Evolutionary conservation across 2,797 vertebrate genomes (phyloP).

Genomic region (Columba guinea): DNA sequence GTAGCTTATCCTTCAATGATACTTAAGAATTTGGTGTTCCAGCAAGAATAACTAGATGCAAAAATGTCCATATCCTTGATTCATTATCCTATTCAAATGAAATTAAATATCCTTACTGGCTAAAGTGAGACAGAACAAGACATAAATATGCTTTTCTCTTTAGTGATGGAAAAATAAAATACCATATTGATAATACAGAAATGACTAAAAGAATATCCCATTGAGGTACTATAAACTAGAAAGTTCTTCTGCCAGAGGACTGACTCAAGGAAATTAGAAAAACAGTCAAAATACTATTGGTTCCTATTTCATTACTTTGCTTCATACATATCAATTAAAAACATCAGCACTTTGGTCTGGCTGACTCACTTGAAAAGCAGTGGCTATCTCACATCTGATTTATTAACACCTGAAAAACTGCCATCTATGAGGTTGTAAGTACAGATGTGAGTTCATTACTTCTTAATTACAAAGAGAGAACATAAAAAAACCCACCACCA

Average conservation of each 20-base stretch:
- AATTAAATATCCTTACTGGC: background rate
- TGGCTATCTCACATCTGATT: background rate
- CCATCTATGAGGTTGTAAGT: background rate
- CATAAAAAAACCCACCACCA: too few species aligned
- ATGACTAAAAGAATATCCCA: background rate
- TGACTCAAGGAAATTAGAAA: slow-evolving; percentile 42
- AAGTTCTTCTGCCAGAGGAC: background rate
- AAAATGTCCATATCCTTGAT: background rate
- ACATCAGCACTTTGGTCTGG: background rate
- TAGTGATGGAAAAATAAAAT: background rate
- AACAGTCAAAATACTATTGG: background rate
- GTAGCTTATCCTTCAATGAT: background rate
- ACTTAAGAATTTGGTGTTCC: background rate
- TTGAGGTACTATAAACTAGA: background rate
- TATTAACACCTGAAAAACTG: background rate
- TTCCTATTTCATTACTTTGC: background rate
- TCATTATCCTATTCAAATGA: background rate
- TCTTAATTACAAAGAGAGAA: background rate
- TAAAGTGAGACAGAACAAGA: background rate
- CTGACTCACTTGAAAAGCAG: background rate
- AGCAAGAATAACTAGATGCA: background rate
- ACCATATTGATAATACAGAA: background rate
- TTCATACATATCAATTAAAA: slow-evolving; percentile 6
- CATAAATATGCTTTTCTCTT: background rate
- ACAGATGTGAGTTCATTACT: background rate